Evolutionary conservation across 2,888 invertebrate species (phyloP).

Genomic region (Brachyptera putata): DNA sequence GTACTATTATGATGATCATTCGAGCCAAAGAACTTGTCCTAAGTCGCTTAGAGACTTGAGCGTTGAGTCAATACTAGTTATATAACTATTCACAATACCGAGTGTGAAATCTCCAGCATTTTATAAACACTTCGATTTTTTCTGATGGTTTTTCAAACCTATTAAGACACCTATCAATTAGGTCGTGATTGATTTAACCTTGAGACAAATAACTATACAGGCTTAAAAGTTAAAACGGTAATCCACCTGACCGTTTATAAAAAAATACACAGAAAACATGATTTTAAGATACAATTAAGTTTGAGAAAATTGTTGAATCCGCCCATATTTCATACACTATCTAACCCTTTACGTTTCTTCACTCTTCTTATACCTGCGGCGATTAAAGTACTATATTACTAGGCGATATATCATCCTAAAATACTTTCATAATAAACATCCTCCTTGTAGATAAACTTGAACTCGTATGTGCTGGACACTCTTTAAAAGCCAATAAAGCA

Average conservation of each 20-base stretch:
- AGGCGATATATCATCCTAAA: not conserved
- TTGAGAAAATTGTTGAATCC: not conserved
- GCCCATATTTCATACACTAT: not conserved
- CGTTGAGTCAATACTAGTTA: too few relatives aligned
- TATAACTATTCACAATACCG: too few relatives aligned
- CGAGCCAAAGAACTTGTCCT: too few relatives aligned
- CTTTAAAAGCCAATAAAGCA: too few relatives aligned
- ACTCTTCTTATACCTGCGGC: not conserved
- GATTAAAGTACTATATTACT: not conserved
- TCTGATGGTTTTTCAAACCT: not conserved
- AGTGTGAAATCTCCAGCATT: too few relatives aligned
- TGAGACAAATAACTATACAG: not conserved
- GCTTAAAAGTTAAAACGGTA: slow-evolving; percentile 5
- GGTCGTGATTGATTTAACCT: not conserved
- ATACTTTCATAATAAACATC: too few relatives aligned
- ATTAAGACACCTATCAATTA: slow-evolving; percentile 9
- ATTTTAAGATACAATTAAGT: not conserved
- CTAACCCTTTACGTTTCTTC: not conserved
- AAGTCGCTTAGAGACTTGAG: too few relatives aligned
- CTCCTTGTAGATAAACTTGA: too few relatives aligned
- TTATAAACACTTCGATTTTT: too few relatives aligned
- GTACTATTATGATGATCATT: too few relatives aligned
- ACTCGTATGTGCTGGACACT: too few relatives aligned
- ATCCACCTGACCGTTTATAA: not conserved
- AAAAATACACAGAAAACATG: not conserved